Evolutionary conservation across 2,888 invertebrate species (phyloP).

Genomic region (Ormyrus nitidulus): DNA sequence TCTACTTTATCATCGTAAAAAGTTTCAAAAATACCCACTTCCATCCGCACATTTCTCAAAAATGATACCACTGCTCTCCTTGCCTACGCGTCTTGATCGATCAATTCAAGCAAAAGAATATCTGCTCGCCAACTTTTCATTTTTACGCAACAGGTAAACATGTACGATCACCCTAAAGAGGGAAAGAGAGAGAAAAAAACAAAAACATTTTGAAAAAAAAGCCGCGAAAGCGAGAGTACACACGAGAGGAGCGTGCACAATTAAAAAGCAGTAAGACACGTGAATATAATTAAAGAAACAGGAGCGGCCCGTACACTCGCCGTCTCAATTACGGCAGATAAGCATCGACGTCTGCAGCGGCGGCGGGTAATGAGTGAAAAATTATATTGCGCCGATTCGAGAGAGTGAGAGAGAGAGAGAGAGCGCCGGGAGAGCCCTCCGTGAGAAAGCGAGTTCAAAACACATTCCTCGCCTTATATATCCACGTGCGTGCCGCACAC

Average conservation of each 20-base stretch:
- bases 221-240: no score
- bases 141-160: no score
- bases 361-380: slow-evolving; percentile 7
- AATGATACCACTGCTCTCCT: no score
- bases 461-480: neutral
- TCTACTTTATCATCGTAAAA: no score
- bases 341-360: neutral
- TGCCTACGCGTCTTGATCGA: no score
- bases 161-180: no score
- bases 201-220: no score
- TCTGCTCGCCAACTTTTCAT: no score
- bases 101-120: no score
- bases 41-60: no score
- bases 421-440: neutral
- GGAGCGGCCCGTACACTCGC: neutral
- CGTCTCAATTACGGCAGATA: slow-evolving; percentile 19
- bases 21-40: no score
- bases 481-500: slow-evolving; percentile 4
- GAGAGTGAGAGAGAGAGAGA: neutral
- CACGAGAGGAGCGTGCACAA: neutral
- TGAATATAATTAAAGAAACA: slow-evolving; percentile 24
- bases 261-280: slow-evolving; percentile 5
- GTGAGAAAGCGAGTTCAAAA: slow-evolving; percentile 43
- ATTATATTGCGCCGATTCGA: slow-evolving; percentile 13
- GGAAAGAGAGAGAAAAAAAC: no score